Conservation (phyloP, 2,888 invertebrate genomes). For the Parelbella ahira region DNA sequence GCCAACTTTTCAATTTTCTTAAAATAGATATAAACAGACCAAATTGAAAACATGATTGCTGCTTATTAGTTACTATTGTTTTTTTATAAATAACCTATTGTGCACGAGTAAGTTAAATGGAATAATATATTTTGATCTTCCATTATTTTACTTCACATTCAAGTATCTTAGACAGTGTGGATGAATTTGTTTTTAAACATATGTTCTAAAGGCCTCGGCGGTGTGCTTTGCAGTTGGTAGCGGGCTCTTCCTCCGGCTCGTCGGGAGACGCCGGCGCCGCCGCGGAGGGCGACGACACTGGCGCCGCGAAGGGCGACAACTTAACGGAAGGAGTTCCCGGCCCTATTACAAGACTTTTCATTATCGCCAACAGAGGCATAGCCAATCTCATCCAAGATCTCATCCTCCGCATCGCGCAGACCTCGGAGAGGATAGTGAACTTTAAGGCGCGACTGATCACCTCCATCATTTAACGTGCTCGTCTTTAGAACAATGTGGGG, state of each 20-base stretch:
- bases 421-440: slow-evolving; percentile 95
- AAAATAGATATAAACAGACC: too few relatives aligned
- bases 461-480: slow-evolving; percentile 87
- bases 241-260: slow-evolving; percentile 84
- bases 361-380: slow-evolving; percentile 92
- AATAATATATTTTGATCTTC: too few relatives aligned
- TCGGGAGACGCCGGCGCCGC: slow-evolving; percentile 70
- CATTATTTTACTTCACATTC: too few relatives aligned
- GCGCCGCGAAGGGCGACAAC: slow-evolving; percentile 83
- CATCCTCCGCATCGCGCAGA: slow-evolving; percentile 93
- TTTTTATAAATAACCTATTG: too few relatives aligned
- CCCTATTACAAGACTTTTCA: slow-evolving; percentile 91
- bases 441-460: slow-evolving; percentile 95
- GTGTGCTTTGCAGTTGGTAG: slow-evolving; percentile 85
- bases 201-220: too few relatives aligned
- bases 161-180: too few relatives aligned
- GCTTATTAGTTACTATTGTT: too few relatives aligned
- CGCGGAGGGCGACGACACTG: slow-evolving; percentile 73
- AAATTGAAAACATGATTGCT: too few relatives aligned
- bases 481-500: slow-evolving; percentile 53
- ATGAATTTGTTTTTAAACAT: too few relatives aligned
- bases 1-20: too few relatives aligned
- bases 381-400: slow-evolving; percentile 93
- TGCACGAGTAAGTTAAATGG: too few relatives aligned
- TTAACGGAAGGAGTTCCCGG: slow-evolving; percentile 92